Percentiles rank a stretch among this genome's conserved stretches.
phyloP scores from a whole-genome alignment of 2,888 invertebrate genomes.

The Pyrrhia umbra region DNA sequence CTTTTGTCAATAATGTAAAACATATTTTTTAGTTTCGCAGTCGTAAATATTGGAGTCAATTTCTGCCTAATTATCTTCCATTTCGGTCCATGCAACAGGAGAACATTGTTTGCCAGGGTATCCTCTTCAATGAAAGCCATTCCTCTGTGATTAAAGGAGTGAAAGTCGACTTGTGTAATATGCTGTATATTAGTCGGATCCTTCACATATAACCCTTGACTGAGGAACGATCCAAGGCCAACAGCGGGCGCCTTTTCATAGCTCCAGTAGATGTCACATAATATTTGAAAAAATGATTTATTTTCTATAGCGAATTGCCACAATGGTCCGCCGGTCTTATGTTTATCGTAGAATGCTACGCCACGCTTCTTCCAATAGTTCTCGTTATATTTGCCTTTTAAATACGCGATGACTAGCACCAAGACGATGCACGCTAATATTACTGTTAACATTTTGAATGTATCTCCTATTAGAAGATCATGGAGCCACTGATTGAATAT shows the following conservation, averaged over 20 bases:
- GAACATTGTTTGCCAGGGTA: constrained; percentile 70
- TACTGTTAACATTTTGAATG: constrained; percentile 41
- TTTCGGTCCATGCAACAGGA: constrained; percentile 71
- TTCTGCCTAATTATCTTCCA: constrained; percentile 81
- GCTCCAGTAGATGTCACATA: constrained; percentile 70
- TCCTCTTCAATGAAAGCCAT: constrained; percentile 67
- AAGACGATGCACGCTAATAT: constrained; percentile 20
- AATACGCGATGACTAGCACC: constrained; percentile 54
- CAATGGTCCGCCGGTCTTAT: constrained; percentile 69
- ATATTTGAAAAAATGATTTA: constrained; percentile 70
- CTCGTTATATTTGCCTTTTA: constrained; percentile 71
- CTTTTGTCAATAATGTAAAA: constrained; percentile 78
- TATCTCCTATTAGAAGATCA: constrained; percentile 1
- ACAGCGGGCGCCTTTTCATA: constrained; percentile 73
- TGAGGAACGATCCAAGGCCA: constrained; percentile 66
- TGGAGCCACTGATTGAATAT: constrained; percentile 14
- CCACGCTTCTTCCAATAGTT: constrained; percentile 77
- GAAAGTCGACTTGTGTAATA: constrained; percentile 70
- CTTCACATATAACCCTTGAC: constrained; percentile 66
- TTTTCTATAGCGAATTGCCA: constrained; percentile 68
- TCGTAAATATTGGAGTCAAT: constrained; percentile 78
- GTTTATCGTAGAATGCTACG: constrained; percentile 67
- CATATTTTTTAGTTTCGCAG: constrained; percentile 79
- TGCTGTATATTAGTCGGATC: constrained; percentile 71
- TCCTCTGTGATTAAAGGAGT: constrained; percentile 73